Conservation (phyloP, 1,140 invertebrate genomes). For the Phymorhynchus buccinoides region DNA sequence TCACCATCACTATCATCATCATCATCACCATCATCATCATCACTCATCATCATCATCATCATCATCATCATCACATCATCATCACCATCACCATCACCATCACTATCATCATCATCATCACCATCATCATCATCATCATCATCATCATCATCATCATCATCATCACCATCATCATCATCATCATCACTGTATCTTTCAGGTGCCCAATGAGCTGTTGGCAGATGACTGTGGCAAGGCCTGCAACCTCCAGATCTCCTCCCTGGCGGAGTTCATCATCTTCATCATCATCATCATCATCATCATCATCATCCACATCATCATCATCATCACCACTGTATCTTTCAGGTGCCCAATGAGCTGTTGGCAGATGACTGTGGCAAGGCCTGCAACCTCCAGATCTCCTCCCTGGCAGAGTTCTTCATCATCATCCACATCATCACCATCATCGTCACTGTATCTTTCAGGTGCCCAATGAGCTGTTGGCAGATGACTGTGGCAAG, state of each 20-base stretch:
- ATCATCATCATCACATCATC: no score
- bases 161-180: conserved; percentile 8
- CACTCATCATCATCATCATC: no score
- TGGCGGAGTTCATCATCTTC: conserved; percentile 72
- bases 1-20: conserved; percentile 23
- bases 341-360: conserved; percentile 72
- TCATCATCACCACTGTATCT: no score
- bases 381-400: conserved; percentile 70
- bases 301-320: no score
- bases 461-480: conserved; percentile 71
- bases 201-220: conserved; percentile 71
- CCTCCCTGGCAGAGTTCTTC: conserved; percentile 70
- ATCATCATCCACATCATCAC: no score
- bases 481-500: conserved; percentile 66
- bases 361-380: conserved; percentile 66
- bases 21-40: conserved; percentile 27
- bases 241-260: conserved; percentile 70
- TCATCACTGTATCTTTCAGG: conserved; percentile 56
- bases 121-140: conserved; percentile 24
- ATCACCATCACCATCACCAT: conserved; percentile 23
- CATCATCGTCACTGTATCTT: no score
- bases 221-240: conserved; percentile 65
- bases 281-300: no score
- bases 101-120: conserved; percentile 25
- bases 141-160: conserved; percentile 26